Evolutionary conservation across 2,888 invertebrate genomes (phyloP).

Genomic region (Scaptomyza tumidula): DNA sequence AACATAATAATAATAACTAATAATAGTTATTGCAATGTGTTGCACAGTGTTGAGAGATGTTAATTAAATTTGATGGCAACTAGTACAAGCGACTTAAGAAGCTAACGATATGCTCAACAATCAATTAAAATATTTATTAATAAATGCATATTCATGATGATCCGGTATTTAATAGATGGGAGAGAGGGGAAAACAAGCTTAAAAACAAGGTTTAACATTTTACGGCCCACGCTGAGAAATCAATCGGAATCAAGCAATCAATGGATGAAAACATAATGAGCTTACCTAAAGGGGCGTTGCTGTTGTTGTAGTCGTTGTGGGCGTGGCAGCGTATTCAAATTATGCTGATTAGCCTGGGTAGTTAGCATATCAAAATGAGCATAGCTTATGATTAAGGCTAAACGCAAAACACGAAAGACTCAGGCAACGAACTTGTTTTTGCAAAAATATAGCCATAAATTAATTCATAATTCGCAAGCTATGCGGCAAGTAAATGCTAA

Average conservation of each 20-base stretch:
- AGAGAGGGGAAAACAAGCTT: too few species aligned
- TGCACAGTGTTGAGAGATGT: slow-evolving; percentile 35
- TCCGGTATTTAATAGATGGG: too few species aligned
- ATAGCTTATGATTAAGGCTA: slow-evolving; percentile 37
- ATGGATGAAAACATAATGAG: slow-evolving; percentile 13
- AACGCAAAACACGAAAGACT: slow-evolving; percentile 49
- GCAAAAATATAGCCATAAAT: slow-evolving; percentile 52
- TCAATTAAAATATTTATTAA: slow-evolving; percentile 66
- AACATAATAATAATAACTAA: too few species aligned
- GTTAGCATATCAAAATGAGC: slow-evolving; percentile 45
- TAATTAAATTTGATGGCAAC: slow-evolving; percentile 60
- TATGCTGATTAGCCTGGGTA: slow-evolving; percentile 56
- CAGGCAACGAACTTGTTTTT: slow-evolving; percentile 64
- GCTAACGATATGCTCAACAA: slow-evolving; percentile 70
- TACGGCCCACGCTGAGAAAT: slow-evolving; percentile 45
- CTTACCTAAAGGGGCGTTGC: slow-evolving; percentile 11
- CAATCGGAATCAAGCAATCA: slow-evolving; percentile 3
- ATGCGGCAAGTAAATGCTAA: slow-evolving; percentile 59
- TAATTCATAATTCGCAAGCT: slow-evolving; percentile 70
- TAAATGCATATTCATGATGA: slow-evolving; percentile 72
- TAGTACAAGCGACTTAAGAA: slow-evolving; percentile 58
- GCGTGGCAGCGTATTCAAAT: slow-evolving; percentile 66
- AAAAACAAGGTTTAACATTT: background rate
- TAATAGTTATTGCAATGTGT: slow-evolving; percentile 13
- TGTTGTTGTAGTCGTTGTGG: slow-evolving; percentile 18